phyloP scores from a whole-genome alignment of 2,113 vertebrate species.

The Gobiocypris rarus region DNA sequence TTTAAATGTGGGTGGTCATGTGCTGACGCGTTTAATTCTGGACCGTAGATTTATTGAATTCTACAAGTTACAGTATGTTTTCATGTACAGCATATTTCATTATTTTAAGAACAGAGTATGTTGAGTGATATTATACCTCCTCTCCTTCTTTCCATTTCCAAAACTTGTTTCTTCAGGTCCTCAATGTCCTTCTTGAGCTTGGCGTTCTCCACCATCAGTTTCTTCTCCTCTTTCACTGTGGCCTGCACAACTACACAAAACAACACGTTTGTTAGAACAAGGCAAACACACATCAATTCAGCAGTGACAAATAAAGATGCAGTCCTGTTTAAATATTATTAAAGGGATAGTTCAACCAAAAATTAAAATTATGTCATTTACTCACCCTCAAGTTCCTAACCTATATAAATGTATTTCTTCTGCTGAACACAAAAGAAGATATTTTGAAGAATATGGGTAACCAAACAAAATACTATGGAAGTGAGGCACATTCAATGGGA shows the following conservation, averaged over 20 bases:
- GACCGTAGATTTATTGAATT: not conserved
- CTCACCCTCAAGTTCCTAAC: too few species aligned
- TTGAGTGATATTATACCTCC: conserved; percentile 80
- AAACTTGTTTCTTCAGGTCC: conserved; percentile 85
- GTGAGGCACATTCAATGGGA: too few species aligned
- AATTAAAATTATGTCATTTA: too few species aligned
- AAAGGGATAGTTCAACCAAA: too few species aligned
- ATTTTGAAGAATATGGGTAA: too few species aligned
- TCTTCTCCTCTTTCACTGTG: conserved; percentile 92
- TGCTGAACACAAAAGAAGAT: too few species aligned
- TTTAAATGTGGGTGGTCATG: conserved; percentile 1
- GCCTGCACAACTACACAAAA: conserved; percentile 83
- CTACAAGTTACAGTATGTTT: not conserved
- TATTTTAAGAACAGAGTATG: not conserved
- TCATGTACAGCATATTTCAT: not conserved
- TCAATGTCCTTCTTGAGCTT: conserved; percentile 96
- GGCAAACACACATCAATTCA: not conserved
- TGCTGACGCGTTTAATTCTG: not conserved
- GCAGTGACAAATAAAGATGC: too few species aligned
- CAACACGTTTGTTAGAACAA: not conserved
- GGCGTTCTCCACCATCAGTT: conserved; percentile 93
- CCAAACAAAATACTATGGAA: too few species aligned
- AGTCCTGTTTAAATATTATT: too few species aligned
- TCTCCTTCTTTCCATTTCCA: conserved; percentile 88
- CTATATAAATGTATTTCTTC: too few species aligned